A percentile compares a stretch with the other conserved stretches of the same genome.
phyloP scores from a whole-genome alignment of 2,888 invertebrate genomes.

The Campoplex nolae region DNA sequence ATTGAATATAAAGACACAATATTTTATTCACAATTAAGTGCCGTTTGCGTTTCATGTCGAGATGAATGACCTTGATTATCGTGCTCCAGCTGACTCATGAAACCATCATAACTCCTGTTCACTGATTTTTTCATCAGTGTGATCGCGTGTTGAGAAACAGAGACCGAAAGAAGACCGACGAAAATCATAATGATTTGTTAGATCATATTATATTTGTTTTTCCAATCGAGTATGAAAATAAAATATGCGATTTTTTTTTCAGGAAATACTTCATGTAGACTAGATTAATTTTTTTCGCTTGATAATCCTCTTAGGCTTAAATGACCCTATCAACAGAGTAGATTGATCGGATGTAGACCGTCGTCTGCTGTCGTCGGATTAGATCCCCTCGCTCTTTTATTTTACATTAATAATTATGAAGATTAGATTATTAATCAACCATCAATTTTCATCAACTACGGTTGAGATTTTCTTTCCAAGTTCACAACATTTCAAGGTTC shows the following conservation, averaged over 20 bases:
- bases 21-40: too few species aligned
- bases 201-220: background rate
- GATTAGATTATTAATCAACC: background rate
- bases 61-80: slow-evolving; percentile 54
- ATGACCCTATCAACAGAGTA: slow-evolving; percentile 23
- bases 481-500: background rate
- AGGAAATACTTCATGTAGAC: background rate
- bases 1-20: too few species aligned
- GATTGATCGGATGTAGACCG: slow-evolving; percentile 44
- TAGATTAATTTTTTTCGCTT: slow-evolving; percentile 12
- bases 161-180: slow-evolving; percentile 14
- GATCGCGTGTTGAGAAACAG: background rate
- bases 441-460: background rate
- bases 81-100: too few species aligned
- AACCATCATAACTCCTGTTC: slow-evolving; percentile 21
- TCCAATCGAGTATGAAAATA: background rate
- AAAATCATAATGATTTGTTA: slow-evolving; percentile 24
- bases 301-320: slow-evolving; percentile 52
- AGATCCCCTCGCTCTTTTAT: slow-evolving; percentile 16
- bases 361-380: slow-evolving; percentile 5
- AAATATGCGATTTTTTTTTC: background rate
- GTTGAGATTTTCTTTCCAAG: background rate
- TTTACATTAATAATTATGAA: background rate
- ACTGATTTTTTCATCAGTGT: slow-evolving; percentile 52
- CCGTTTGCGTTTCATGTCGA: slow-evolving; percentile 33